Conservation (phyloP, 37 sponge, comb jelly and placozoan genomes). For the Haliclona indistincta region DNA sequence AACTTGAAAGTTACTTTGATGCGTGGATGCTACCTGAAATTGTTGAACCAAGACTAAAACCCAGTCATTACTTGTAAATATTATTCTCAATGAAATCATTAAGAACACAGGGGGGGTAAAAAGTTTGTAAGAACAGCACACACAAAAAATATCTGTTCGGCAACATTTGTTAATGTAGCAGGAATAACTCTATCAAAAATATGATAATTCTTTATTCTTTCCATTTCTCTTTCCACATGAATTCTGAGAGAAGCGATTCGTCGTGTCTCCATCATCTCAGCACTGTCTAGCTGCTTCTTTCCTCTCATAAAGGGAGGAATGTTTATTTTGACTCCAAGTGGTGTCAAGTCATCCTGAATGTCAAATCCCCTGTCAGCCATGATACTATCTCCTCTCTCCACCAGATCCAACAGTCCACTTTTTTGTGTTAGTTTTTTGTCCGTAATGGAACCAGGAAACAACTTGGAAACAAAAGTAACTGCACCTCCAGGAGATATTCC, state of each 20-base stretch:
- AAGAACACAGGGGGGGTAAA: conserved; percentile 23
- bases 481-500: conserved; percentile 50
- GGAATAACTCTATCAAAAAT: conserved; percentile 55
- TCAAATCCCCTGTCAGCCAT: conserved; percentile 72
- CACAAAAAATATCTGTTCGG: conserved; percentile 45
- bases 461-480: conserved; percentile 38
- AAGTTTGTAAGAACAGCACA: conserved; percentile 59
- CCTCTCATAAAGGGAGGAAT: conserved; percentile 66
- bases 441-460: conserved; percentile 41
- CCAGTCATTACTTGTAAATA: too few relatives aligned
- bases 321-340: conserved; percentile 42
- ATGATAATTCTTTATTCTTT: conserved; percentile 49
- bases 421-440: conserved; percentile 29
- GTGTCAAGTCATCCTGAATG: conserved; percentile 55
- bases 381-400: conserved; percentile 49
- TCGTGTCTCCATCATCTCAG: conserved; percentile 32
- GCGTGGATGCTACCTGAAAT: conserved; percentile 21
- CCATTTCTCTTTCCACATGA: conserved; percentile 58
- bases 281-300: conserved; percentile 27
- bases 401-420: conserved; percentile 26
- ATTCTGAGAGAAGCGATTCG: conserved; percentile 59
- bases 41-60: conserved; percentile 18
- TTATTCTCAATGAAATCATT: background rate
- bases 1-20: conserved; percentile 38
- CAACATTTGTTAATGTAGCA: conserved; percentile 13